Percentiles rank a stretch among this genome's conserved stretches.
These are phyloP conservation scores for Pangasius djambal DNA, from an alignment of 2,797 vertebrate genomes.

Conservation along the genomic window DNA sequence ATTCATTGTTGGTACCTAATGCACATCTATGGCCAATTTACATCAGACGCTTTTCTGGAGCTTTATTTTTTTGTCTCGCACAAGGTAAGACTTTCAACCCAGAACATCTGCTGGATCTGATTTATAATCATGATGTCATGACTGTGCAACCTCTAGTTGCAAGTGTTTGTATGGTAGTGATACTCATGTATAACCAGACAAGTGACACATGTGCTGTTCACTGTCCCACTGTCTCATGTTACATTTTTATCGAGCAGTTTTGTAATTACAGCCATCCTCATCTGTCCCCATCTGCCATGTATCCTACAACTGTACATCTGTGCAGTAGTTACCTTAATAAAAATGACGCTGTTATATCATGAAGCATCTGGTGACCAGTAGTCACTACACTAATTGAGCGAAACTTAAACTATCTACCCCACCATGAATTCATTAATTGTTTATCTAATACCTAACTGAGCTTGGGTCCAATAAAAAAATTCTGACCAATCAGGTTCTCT, in stretches of 20 bases:
- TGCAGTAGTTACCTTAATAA: background rate
- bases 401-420: background rate
- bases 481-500: background rate
- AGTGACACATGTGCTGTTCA: background rate
- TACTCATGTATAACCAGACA: background rate
- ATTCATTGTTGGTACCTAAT: background rate
- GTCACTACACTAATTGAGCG: background rate
- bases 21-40: background rate
- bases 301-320: background rate
- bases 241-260: background rate
- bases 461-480: background rate
- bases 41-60: background rate
- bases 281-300: background rate
- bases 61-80: background rate
- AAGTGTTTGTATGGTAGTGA: background rate
- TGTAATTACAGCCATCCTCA: background rate
- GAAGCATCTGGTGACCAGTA: background rate
- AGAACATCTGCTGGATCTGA: background rate
- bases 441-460: background rate
- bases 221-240: slow-evolving; percentile 4
- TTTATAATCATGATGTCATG: slow-evolving; percentile 5
- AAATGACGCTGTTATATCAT: background rate
- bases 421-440: background rate
- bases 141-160: background rate
- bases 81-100: background rate